Evolutionary conservation across 2,888 invertebrate genomes (phyloP).

Genomic region (Idaea aversata): DNA sequence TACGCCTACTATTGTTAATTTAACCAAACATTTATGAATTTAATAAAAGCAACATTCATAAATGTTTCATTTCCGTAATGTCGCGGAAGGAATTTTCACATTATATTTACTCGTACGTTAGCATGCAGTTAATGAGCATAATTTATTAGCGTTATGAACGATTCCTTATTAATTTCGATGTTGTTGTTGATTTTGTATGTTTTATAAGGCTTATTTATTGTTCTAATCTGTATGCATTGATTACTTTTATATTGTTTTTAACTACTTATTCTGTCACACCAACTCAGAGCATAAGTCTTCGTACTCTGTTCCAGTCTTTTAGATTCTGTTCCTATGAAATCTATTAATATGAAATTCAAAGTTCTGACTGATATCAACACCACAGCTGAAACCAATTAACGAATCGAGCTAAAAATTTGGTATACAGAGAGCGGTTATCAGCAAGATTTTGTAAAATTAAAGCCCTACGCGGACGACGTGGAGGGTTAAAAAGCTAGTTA

Average conservation of each 20-base stretch:
- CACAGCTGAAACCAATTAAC: too few relatives aligned
- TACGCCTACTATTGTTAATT: too few relatives aligned
- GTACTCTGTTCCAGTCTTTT: too few relatives aligned
- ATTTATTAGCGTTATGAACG: background rate
- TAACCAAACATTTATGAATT: background rate
- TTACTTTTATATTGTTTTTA: too few relatives aligned
- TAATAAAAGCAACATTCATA: background rate
- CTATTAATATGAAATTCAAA: too few relatives aligned
- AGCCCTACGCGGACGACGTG: too few relatives aligned
- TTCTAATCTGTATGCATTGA: background rate
- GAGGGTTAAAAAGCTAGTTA: background rate
- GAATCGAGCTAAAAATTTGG: background rate
- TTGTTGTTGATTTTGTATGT: background rate
- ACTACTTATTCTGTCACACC: too few relatives aligned
- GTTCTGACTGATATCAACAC: too few relatives aligned
- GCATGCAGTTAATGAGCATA: slow-evolving; percentile 1
- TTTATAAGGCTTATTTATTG: background rate
- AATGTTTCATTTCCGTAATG: background rate
- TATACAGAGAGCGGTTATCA: background rate
- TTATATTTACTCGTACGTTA: background rate
- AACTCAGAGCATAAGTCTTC: too few relatives aligned
- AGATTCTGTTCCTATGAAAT: too few relatives aligned
- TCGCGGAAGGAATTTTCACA: background rate
- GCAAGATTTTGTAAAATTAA: too few relatives aligned
- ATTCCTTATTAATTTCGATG: background rate